These are phyloP conservation scores for Drosophila mercatorum DNA, from an alignment of 2,888 invertebrate genomes.

Conservation along the genomic window DNA sequence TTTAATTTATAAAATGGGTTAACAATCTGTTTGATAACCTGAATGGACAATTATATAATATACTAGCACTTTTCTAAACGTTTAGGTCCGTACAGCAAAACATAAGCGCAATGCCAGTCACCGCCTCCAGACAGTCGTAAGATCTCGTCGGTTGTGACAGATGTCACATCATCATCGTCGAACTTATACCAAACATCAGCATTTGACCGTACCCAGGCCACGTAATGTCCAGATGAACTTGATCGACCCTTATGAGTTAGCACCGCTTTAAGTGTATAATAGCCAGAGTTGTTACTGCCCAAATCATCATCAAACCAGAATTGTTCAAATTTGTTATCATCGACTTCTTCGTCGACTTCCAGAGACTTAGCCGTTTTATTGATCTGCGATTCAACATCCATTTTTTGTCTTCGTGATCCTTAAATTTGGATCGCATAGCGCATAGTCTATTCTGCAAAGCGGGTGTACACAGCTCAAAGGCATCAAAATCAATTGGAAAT, in stretches of 20 bases:
- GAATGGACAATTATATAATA: constrained; percentile 42
- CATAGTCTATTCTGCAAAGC: constrained; percentile 93
- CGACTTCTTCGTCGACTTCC: constrained; percentile 68
- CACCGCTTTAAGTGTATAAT: constrained; percentile 97
- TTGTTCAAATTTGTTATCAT: constrained; percentile 85
- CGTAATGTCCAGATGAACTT: constrained; percentile 99
- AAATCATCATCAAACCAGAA: constrained; percentile 89
- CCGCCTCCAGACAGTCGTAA: constrained; percentile 98
- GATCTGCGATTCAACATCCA: constrained; percentile 85
- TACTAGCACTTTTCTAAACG: constrained; percentile 82
- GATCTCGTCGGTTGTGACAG: constrained; percentile 96
- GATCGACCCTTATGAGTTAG: constrained; percentile 98
- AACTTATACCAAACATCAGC: constrained; percentile 96
- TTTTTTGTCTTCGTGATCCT: constrained; percentile 91
- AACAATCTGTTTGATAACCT: constrained; percentile 50
- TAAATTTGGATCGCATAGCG: constrained; percentile 95
- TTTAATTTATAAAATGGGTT: constrained; percentile 57
- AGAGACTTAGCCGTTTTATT: constrained; percentile 40
- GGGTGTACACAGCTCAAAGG: constrained; percentile 95
- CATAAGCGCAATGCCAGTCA: constrained; percentile 99
- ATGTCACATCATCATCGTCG: constrained; percentile 97
- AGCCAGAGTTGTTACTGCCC: constrained; percentile 99
- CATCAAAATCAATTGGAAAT: constrained; percentile 97
- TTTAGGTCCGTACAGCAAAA: constrained; percentile 97
- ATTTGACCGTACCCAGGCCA: constrained; percentile 95